Evolutionary conservation across 2,113 vertebrate species (phyloP).

Genomic region (Oryzias curvinotus): DNA sequence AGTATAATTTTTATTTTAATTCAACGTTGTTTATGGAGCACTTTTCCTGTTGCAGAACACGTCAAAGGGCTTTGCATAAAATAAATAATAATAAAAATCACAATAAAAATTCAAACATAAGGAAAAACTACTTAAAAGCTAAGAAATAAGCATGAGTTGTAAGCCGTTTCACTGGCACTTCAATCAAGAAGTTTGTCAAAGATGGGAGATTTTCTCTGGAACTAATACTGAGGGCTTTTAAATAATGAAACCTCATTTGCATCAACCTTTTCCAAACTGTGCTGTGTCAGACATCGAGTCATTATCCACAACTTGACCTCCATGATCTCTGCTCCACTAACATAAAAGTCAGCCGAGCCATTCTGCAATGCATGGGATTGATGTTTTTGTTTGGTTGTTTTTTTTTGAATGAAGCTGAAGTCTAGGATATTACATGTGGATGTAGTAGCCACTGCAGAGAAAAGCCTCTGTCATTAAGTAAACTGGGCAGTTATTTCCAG

Average conservation of each 20-base stretch:
- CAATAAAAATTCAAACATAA: too few species aligned
- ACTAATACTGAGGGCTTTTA: conserved; percentile 22
- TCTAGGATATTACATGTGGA: conserved; percentile 10
- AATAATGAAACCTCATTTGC: conserved; percentile 46
- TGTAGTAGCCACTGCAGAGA: conserved; percentile 10
- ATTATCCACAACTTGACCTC: not conserved
- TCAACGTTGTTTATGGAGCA: too few species aligned
- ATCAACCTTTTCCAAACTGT: conserved; percentile 13
- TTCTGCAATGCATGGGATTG: not conserved
- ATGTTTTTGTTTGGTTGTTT: not conserved
- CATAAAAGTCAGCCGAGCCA: not conserved
- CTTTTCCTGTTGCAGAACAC: too few species aligned
- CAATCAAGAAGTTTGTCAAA: not conserved
- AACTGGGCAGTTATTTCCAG: conserved; percentile 50
- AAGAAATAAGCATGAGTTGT: too few species aligned
- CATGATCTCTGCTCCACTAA: conserved; percentile 12
- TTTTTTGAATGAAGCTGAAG: not conserved
- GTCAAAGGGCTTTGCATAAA: too few species aligned
- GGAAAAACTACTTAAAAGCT: too few species aligned
- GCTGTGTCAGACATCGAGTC: conserved; percentile 1
- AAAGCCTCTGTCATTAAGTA: conserved; percentile 54
- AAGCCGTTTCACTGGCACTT: too few species aligned
- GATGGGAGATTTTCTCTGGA: conserved; percentile 2
- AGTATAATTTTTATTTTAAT: too few species aligned
- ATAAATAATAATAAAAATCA: not conserved